Evolutionary conservation across 2,888 invertebrate genomes (phyloP).

Genomic region (Melinaea menophilus): DNA sequence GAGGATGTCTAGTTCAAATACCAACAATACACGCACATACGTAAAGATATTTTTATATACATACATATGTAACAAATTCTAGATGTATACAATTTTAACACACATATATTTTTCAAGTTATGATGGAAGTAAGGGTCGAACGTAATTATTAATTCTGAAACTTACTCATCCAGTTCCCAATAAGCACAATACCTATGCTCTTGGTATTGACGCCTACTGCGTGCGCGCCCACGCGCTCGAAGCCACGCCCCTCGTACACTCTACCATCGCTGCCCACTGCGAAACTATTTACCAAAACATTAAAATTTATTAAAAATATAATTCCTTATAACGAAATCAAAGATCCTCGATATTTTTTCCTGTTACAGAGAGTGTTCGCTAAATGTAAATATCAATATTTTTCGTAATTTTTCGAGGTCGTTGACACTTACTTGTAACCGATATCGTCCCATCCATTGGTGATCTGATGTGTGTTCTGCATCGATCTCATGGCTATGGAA

Average conservation of each 20-base stretch:
- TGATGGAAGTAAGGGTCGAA: background rate
- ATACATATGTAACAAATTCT: no score
- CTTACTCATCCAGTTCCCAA: slow-evolving; percentile 84
- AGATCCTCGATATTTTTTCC: no score
- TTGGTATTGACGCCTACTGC: slow-evolving; percentile 79
- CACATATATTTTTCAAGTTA: background rate
- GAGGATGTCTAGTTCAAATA: no score
- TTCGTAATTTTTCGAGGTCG: no score
- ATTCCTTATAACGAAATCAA: no score
- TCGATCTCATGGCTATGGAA: slow-evolving; percentile 76
- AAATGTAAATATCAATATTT: no score
- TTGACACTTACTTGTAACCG: slow-evolving; percentile 72
- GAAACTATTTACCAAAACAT: slow-evolving; percentile 69
- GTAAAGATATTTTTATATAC: no score
- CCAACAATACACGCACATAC: no score
- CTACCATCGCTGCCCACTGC: slow-evolving; percentile 85
- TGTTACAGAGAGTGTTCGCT: no score
- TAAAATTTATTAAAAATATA: background rate
- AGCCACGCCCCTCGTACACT: slow-evolving; percentile 84
- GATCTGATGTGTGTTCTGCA: slow-evolving; percentile 81
- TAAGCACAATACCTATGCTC: slow-evolving; percentile 81
- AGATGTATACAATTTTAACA: no score
- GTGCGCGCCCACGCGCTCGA: slow-evolving; percentile 84
- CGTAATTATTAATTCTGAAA: slow-evolving; percentile 29
- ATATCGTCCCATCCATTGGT: slow-evolving; percentile 81